Base-by-base conservation (phyloP, 1,140 invertebrate genomes). In the Cyrtorhinus lividipennis region DNA sequence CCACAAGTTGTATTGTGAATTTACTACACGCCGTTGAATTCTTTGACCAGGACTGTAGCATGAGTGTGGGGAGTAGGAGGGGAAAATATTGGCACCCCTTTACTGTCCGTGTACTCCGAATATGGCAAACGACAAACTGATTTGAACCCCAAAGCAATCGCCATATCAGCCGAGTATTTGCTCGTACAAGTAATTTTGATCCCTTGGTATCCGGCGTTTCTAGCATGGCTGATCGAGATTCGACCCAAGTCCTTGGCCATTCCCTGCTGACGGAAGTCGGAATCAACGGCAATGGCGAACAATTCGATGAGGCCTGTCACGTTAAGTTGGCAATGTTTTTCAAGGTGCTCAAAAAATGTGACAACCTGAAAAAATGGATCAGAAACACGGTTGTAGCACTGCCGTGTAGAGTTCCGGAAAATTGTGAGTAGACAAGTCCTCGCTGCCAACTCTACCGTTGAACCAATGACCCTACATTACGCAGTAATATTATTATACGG, bases 131-230 rank as follows among this genome's bases (percentile, higher is more conserved):
- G 13, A 26, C 38, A 59, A 15, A 59, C 27, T 30, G 15, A 15
- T 12, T n/a, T 1, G 26, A 27, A 59, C n/a, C 58, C 58, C 27
- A 26, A 15, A 2, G 58, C 26, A 5, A 15, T 30, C n/a, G 27
- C 24, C 2, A 30, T 2, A 30, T 59, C 58, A 2, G 58, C 58
- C 2, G 58, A 27, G 26, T 59, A 27, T 59, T 59, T 59, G n/a
- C 58, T 59, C 2, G 58, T 59, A 30, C 58, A 59, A 27, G 24
- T n/a, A 24, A 59, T 30, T 18, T 59, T 59, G 58, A 59, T 24
- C 3, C 58, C 58, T 3, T 1, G 27, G 24, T 22, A 30, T 2
- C 58, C 58, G 25, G 10, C 18, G 5, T 12, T 10, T 18, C 38
- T 23, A 15, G 58, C 58, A 26, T 59, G 15, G 27, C 38, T n/a